Conservation (phyloP, 2,888 invertebrate species). For the Cataglyphis rosenhaueri region DNA sequence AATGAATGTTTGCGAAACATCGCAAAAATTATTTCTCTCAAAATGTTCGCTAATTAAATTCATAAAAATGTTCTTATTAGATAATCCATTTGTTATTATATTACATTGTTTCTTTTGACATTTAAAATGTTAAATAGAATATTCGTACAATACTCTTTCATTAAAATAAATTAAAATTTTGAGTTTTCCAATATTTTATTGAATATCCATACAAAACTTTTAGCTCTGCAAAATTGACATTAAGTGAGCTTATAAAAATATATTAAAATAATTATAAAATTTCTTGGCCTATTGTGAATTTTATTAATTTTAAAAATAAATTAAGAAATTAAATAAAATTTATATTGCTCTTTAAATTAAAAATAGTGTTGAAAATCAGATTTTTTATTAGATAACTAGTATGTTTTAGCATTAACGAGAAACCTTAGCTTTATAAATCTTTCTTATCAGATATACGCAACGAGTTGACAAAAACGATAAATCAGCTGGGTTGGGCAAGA, state of each 20-base stretch:
- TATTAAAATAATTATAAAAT: constrained; percentile 17
- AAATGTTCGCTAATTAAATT: constrained; percentile 3
- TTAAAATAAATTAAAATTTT: constrained; percentile 28
- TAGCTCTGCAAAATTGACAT: background rate
- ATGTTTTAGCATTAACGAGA: constrained; percentile 6
- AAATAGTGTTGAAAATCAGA: constrained; percentile 9
- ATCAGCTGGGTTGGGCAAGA: constrained; percentile 3
- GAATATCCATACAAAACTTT: background rate
- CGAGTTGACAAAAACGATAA: constrained; percentile 20
- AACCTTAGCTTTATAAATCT: constrained; percentile 35
- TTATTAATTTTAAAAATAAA: background rate
- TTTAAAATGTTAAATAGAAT: constrained; percentile 2
- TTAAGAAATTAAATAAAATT: background rate
- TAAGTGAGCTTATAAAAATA: background rate
- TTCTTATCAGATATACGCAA: constrained; percentile 20
- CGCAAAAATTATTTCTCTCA: constrained; percentile 10
- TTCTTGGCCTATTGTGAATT: background rate
- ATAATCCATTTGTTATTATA: background rate
- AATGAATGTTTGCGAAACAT: background rate
- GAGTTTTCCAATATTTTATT: background rate
- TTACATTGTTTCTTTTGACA: background rate
- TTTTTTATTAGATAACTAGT: background rate
- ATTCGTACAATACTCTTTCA: background rate
- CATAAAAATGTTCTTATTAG: background rate
- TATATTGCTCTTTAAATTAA: background rate